Percentiles rank a stretch among this genome's conserved stretches.
These are phyloP conservation scores for Alectoris magna DNA, from an alignment of 2,797 vertebrate genomes.

Conservation along the genomic window DNA sequence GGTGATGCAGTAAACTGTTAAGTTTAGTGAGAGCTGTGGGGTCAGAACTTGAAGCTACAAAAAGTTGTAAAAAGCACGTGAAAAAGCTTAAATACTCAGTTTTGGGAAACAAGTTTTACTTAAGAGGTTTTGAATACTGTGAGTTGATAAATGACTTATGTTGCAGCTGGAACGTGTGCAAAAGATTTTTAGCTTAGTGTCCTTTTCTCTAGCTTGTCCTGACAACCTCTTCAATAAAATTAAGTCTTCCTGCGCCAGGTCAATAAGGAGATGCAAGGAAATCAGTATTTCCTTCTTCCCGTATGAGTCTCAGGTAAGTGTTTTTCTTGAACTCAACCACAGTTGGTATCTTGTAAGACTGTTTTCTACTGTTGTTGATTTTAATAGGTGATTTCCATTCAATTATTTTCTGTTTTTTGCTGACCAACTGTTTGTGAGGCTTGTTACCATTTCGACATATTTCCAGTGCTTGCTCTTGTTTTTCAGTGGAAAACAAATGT, in stretches of 20 bases:
- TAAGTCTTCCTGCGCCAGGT: conserved; percentile 88
- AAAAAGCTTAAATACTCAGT: background rate
- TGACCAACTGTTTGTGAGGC: background rate
- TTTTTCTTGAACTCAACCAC: background rate
- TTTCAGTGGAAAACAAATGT: background rate
- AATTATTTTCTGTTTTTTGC: background rate
- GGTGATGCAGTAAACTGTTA: background rate
- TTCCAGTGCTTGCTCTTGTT: background rate
- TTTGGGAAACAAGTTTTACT: background rate
- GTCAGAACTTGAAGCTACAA: background rate
- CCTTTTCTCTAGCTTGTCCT: conserved; percentile 84
- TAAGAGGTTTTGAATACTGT: background rate
- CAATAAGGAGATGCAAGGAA: conserved; percentile 93
- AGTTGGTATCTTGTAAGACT: background rate
- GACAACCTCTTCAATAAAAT: conserved; percentile 93
- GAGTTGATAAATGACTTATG: background rate
- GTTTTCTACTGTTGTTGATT: background rate
- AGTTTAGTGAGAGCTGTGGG: background rate
- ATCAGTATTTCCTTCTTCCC: conserved; percentile 94
- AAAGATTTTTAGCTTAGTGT: background rate
- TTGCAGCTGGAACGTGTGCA: background rate
- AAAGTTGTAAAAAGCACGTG: background rate
- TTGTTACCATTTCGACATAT: background rate
- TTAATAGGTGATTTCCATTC: too few relatives aligned
- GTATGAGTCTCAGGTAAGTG: conserved; percentile 89